A percentile compares a stretch with the other conserved stretches of the same genome.
phyloP scores from a whole-genome alignment of 2,797 vertebrate genomes.

The Pseudochirops corinnae region DNA sequence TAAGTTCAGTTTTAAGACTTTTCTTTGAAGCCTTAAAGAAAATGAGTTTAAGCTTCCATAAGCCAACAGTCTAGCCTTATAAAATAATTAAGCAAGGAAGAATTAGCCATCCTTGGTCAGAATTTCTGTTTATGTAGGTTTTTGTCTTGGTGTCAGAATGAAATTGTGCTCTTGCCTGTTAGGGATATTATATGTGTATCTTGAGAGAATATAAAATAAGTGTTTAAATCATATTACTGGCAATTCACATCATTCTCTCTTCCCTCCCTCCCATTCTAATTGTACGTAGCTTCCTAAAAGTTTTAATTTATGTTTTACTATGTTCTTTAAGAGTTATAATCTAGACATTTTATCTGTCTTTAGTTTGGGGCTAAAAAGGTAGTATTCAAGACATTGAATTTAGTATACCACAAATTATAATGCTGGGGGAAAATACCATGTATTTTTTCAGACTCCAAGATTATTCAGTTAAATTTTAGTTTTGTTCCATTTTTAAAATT shows the following conservation, averaged over 20 bases:
- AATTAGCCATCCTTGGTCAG: slow-evolving; percentile 6
- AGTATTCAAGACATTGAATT: neutral
- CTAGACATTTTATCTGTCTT: slow-evolving; percentile 62
- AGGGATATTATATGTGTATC: neutral
- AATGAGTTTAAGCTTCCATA: neutral
- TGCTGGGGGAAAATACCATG: neutral
- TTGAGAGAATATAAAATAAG: neutral
- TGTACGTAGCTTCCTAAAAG: neutral
- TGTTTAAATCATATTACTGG: neutral
- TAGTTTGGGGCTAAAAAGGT: slow-evolving; percentile 37
- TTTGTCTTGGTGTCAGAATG: slow-evolving; percentile 68
- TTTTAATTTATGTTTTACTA: neutral
- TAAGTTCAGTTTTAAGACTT: neutral
- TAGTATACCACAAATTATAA: slow-evolving; percentile 8
- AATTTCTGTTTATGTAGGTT: neutral
- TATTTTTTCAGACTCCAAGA: slow-evolving; percentile 4
- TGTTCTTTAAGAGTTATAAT: slow-evolving; percentile 60
- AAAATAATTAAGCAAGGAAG: slow-evolving; percentile 19
- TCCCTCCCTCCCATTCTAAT: neutral
- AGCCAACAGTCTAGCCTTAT: neutral
- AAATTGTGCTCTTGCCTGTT: slow-evolving; percentile 53
- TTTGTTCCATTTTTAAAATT: neutral
- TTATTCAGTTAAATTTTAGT: slow-evolving; percentile 6
- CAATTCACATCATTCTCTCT: neutral
- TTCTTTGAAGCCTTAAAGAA: neutral